A percentile compares a stretch with the other conserved stretches of the same genome.
Conservation (phyloP, 1,140 invertebrate genomes). For the Polypedilum vanderplanki region DNA sequence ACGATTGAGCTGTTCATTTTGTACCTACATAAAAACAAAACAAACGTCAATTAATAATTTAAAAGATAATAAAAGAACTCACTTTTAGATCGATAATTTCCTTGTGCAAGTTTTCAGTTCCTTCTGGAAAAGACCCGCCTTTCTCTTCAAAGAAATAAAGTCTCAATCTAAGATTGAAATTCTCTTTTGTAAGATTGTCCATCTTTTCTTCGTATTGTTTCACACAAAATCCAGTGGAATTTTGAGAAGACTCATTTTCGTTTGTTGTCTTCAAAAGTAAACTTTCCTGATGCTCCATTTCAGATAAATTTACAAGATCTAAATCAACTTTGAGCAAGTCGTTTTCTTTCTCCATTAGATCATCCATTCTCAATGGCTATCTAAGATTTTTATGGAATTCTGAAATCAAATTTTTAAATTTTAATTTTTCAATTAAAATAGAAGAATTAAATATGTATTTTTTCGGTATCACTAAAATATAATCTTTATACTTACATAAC, state of each 20-base stretch:
- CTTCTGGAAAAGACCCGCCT: constrained; percentile 28
- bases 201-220: constrained; percentile 87
- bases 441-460: too few relatives aligned
- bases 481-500: too few relatives aligned
- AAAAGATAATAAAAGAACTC: constrained; percentile 32
- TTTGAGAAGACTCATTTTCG: not conserved
- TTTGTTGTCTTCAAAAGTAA: not conserved
- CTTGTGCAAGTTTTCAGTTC: constrained; percentile 44
- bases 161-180: constrained; percentile 83
- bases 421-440: too few relatives aligned
- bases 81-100: constrained; percentile 75
- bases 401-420: too few relatives aligned
- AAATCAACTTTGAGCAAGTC: not conserved
- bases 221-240: constrained; percentile 40
- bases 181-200: constrained; percentile 74
- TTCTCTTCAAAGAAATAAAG: constrained; percentile 84
- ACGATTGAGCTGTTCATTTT: constrained; percentile 68
- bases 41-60: not conserved
- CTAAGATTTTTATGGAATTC: too few relatives aligned
- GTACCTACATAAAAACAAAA: constrained; percentile 50
- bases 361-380: not conserved
- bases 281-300: not conserved
- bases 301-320: not conserved
- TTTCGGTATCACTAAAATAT: too few relatives aligned
- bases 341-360: not conserved